Evolutionary conservation across 2,888 invertebrate species (phyloP), one percentile per base, ranked within the genome.

Genomic region (Caenorhabditis zanzibari): DNA sequence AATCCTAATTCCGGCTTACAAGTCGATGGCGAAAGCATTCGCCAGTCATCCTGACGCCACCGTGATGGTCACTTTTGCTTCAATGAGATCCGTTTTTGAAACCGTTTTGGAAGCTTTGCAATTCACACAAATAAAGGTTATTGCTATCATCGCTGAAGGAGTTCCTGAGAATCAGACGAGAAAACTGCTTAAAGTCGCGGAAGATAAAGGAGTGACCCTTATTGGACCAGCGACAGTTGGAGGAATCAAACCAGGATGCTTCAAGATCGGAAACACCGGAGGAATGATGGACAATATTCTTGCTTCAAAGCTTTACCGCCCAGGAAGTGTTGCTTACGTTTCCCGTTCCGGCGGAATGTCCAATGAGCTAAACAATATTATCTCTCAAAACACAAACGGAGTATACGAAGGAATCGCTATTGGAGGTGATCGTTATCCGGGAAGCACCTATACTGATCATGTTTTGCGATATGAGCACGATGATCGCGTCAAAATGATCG

Each of bases 201-300:
- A 96, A 88, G 95, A 95, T 76, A 96, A 96, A 92, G 95, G 95
- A 59, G 96, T 97, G 0, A 95, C 95, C 26, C 95, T 97, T 58
- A 97, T 97, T 89, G 98, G 96, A 1, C 92, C 92, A n/a, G 93
- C 93, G 10, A 93, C 93, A 12, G 94, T 99, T 54, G 99, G 99
- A 63, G 99, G 98, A 5, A 96, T 99, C 77, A 98, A 98, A 92
- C 98, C 99, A 0, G 99, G 98, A 0, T 97, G 98, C 93, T 98
- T 99, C 93, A 99, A 98, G 94, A 99, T 99, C 89, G 92, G 92
- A 74, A 99, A 99, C 94, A 99, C 99, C 0, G 99, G 98, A 16
- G 99, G 99, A 80, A 99, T 99, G 98, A 96, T 99, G 94, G 99
- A 99, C 93, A 99, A 99, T 92, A 97, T 99, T 88, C 94, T 99